Evolutionary conservation across 2,797 vertebrate species (phyloP).

Genomic region (Paedocypris micromegethes): DNA sequence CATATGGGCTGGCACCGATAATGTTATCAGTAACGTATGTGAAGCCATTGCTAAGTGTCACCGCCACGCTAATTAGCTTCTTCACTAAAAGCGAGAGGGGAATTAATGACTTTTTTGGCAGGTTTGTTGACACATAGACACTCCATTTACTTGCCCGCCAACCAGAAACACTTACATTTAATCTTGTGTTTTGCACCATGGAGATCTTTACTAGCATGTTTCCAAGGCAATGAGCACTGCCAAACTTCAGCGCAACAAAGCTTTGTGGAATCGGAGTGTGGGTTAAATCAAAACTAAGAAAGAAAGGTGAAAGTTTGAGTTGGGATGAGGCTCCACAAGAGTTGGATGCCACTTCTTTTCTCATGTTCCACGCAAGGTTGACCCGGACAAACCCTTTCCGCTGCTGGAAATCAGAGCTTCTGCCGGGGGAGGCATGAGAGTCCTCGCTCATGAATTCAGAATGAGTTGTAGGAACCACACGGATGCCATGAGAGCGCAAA

Average conservation of each 20-base stretch:
- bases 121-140: slow-evolving; percentile 30
- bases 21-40: slow-evolving; percentile 25
- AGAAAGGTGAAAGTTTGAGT: neutral
- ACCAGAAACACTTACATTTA: slow-evolving; percentile 29
- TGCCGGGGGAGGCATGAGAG: slow-evolving; percentile 19
- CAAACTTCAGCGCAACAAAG: slow-evolving; percentile 29
- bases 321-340: slow-evolving; percentile 12
- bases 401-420: slow-evolving; percentile 19
- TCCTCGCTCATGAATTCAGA: slow-evolving; percentile 48
- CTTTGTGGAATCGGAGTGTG: slow-evolving; percentile 18
- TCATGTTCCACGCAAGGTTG: slow-evolving; percentile 11
- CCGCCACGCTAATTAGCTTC: slow-evolving; percentile 37
- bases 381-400: slow-evolving; percentile 1
- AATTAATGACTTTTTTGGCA: slow-evolving; percentile 39
- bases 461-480: slow-evolving; percentile 42
- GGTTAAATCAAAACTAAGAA: slow-evolving; percentile 3
- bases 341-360: neutral
- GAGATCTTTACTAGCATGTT: slow-evolving; percentile 35
- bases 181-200: slow-evolving; percentile 17
- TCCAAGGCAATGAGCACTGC: slow-evolving; percentile 7
- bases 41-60: slow-evolving; percentile 27
- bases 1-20: slow-evolving; percentile 19
- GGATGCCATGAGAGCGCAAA: slow-evolving; percentile 36
- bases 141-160: slow-evolving; percentile 36
- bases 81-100: slow-evolving; percentile 24